Conservation (phyloP, 2,113 vertebrate species). For the Podiceps cristatus region DNA sequence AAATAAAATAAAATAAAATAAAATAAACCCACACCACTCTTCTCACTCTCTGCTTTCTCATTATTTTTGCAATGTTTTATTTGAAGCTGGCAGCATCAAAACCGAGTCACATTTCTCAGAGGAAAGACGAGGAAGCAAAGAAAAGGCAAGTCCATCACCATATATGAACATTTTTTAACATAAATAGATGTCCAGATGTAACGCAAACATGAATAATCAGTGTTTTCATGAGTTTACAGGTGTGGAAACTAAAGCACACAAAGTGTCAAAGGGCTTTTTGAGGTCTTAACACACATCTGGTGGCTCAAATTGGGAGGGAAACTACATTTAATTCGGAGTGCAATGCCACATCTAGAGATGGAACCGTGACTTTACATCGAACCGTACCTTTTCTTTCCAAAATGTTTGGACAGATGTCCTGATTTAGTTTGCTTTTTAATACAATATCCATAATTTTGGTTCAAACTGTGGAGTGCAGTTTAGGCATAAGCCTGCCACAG, state of each 20-base stretch:
- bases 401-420: not conserved
- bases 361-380: not conserved
- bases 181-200: not conserved
- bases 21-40: not conserved
- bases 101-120: not conserved
- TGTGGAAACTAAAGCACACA: not conserved
- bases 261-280: not conserved
- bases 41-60: not conserved
- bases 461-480: not conserved
- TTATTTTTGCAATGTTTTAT: constrained; percentile 42
- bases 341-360: not conserved
- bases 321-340: not conserved
- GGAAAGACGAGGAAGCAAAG: not conserved
- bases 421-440: not conserved
- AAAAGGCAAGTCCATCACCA: not conserved
- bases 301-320: not conserved
- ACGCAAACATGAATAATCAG: not conserved
- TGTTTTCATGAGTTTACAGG: not conserved
- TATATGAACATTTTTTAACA: not conserved
- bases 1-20: not conserved
- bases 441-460: not conserved
- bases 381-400: not conserved
- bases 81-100: constrained; percentile 1
- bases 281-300: not conserved
- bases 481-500: not conserved